phyloP scores from a whole-genome alignment of 2,888 invertebrate genomes.

The Caenorhabditis sulstoni region DNA sequence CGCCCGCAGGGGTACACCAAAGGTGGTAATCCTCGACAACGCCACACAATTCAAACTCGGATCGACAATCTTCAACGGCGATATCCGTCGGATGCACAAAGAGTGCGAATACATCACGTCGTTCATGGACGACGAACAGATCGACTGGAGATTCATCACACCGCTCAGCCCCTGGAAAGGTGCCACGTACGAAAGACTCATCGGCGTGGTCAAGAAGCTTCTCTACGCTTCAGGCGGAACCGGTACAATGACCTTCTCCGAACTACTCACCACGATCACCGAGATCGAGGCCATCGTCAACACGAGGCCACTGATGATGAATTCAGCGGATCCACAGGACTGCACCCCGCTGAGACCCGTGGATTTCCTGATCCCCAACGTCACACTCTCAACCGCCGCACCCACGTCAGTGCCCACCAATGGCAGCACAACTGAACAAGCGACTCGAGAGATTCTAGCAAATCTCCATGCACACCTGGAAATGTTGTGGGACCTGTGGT shows the following conservation, averaged over 20 bases:
- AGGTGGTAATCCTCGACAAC: constrained; percentile 23
- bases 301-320: not conserved
- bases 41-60: constrained; percentile 22
- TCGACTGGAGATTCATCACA: constrained; percentile 11
- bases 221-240: not conserved
- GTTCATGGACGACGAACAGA: constrained; percentile 2
- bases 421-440: not conserved
- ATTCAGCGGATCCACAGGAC: not conserved
- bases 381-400: not conserved
- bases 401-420: not conserved
- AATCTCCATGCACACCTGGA: not conserved
- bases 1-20: constrained; percentile 36
- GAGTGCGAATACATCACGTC: constrained; percentile 1
- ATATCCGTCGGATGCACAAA: not conserved
- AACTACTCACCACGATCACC: not conserved
- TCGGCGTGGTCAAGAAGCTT: constrained; percentile 4
- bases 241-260: not conserved
- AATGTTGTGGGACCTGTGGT: not conserved
- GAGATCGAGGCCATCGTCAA: constrained; percentile 9
- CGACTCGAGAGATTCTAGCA: not conserved
- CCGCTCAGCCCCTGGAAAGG: constrained; percentile 25
- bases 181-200: not conserved
- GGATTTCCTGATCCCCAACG: not conserved
- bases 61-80: constrained; percentile 1
- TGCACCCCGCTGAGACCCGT: not conserved